phyloP scores from a whole-genome alignment of 2,797 vertebrate species.

The Steatocranus sp. region DNA sequence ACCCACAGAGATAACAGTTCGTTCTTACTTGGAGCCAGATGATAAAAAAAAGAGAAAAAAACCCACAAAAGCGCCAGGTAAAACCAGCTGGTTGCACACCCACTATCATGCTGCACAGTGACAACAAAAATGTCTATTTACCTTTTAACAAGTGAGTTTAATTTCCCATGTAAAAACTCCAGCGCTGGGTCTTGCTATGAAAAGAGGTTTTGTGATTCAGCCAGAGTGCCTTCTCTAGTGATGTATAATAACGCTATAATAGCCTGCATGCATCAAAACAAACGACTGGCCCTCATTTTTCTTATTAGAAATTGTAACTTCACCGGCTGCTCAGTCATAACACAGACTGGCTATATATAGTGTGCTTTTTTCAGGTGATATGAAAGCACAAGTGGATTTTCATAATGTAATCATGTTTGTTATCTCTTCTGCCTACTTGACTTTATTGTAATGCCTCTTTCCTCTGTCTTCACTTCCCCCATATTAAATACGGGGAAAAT shows the following conservation, averaged over 20 bases:
- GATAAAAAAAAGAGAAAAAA: conserved; percentile 10
- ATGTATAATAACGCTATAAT: background rate
- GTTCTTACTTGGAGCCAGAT: conserved; percentile 30
- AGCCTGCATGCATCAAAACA: background rate
- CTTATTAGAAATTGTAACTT: background rate
- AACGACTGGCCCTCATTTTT: background rate
- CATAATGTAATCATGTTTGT: background rate
- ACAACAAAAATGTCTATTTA: background rate
- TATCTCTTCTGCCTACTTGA: conserved; percentile 2
- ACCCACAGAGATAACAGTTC: conserved; percentile 47
- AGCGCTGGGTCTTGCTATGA: background rate
- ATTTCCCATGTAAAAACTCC: background rate
- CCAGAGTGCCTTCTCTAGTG: background rate
- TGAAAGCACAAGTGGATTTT: background rate
- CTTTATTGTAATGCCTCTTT: conserved; percentile 3
- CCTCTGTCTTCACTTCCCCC: conserved; percentile 5
- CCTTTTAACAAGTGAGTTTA: background rate
- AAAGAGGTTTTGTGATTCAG: background rate
- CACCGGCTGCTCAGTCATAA: background rate
- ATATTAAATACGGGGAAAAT: conserved; percentile 48
- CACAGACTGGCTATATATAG: background rate
- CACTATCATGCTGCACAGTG: background rate
- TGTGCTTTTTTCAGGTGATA: background rate
- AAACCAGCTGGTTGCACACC: conserved; percentile 16
- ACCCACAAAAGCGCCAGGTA: conserved; percentile 26